These are phyloP conservation scores for Galaxias olidus DNA, from an alignment of 2,797 vertebrate genomes.

Conservation along the genomic window DNA sequence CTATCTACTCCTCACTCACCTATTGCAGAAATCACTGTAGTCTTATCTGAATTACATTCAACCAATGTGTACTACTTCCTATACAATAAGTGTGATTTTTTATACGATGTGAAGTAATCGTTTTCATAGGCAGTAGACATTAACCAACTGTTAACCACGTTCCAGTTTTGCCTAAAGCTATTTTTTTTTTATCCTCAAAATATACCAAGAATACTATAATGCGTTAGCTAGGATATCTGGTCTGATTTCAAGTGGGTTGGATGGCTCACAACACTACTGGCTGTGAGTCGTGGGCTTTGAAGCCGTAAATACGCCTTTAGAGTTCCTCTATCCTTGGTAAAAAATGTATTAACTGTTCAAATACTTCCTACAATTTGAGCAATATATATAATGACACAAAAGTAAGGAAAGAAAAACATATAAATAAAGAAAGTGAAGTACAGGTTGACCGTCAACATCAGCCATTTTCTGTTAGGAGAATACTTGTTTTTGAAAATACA, in stretches of 20 bases:
- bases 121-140: no score
- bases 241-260: conserved; percentile 37
- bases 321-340: conserved; percentile 39
- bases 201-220: no score
- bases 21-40: no score
- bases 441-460: conserved; percentile 42
- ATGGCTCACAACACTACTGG: conserved; percentile 16
- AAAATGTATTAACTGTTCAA: conserved; percentile 34
- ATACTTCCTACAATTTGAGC: conserved; percentile 41
- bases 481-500: conserved; percentile 48
- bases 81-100: no score
- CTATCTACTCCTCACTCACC: no score
- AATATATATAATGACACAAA: conserved; percentile 34
- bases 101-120: no score
- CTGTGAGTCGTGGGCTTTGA: conserved; percentile 35
- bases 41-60: no score
- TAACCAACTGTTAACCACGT: no score
- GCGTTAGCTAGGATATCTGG: no score
- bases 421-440: conserved; percentile 42
- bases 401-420: conserved; percentile 29
- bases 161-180: no score
- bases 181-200: no score
- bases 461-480: conserved; percentile 36
- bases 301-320: conserved; percentile 40
- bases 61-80: no score